Conservation (phyloP, 2,797 vertebrate genomes). For the Sebastiscus albofasciatus region DNA sequence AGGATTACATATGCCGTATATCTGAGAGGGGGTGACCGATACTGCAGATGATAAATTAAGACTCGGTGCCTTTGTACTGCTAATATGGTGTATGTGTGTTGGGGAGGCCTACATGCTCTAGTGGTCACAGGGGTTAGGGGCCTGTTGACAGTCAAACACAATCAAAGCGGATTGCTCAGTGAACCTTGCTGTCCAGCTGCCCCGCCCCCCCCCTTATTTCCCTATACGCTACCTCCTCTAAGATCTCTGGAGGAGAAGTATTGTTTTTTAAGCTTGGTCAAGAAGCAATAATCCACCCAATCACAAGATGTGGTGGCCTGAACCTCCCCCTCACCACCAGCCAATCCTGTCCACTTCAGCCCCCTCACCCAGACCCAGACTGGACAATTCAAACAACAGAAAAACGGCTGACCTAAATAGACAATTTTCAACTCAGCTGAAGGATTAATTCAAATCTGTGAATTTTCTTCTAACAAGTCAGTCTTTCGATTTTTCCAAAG, state of each 20-base stretch:
- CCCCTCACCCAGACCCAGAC: conserved; percentile 7
- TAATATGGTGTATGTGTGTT: conserved; percentile 13
- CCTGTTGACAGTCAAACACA: conserved; percentile 61
- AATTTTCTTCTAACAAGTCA: background rate
- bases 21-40: background rate
- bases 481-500: background rate
- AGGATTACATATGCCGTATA: conserved; percentile 35
- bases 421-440: background rate
- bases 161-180: conserved; percentile 68
- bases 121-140: conserved; percentile 31
- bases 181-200: conserved; percentile 59
- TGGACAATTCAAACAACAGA: conserved; percentile 47
- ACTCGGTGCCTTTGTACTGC: background rate
- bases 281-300: conserved; percentile 67
- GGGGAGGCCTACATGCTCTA: background rate
- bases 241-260: conserved; percentile 2
- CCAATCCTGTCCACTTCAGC: conserved; percentile 48
- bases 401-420: conserved; percentile 50
- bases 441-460: conserved; percentile 14
- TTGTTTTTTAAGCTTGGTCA: conserved; percentile 51
- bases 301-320: conserved; percentile 28
- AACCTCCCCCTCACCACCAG: conserved; percentile 21
- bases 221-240: conserved; percentile 4
- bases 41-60: conserved; percentile 38
- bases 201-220: background rate